Conservation (phyloP, 2,888 invertebrate genomes). For the Allacma fusca region DNA sequence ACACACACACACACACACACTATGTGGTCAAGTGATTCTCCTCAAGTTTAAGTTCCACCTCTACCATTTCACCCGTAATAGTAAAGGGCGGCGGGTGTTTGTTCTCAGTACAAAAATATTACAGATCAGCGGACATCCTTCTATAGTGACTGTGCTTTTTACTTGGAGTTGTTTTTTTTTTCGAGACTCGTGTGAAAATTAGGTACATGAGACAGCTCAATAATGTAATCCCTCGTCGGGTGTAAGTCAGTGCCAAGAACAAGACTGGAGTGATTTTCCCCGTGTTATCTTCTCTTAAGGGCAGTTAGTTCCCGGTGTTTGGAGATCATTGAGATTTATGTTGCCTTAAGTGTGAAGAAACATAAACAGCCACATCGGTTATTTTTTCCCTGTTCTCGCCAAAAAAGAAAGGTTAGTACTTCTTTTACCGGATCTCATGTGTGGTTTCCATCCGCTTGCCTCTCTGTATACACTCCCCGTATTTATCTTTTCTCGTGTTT, state of each 20-base stretch:
- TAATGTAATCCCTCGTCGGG: constrained; percentile 23
- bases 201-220: background rate
- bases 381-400: constrained; percentile 33
- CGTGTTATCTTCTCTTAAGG: constrained; percentile 39
- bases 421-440: background rate
- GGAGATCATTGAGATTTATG: constrained; percentile 48
- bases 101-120: no score
- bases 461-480: background rate
- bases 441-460: constrained; percentile 13
- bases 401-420: constrained; percentile 36
- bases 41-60: no score
- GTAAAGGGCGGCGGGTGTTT: no score
- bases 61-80: no score
- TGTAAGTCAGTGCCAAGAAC: constrained; percentile 14
- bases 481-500: background rate
- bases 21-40: no score
- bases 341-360: constrained; percentile 45
- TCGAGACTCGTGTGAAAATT: background rate
- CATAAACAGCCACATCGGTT: constrained; percentile 44
- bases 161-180: background rate
- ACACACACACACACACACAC: no score
- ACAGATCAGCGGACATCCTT: no score
- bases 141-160: no score
- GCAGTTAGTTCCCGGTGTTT: constrained; percentile 46
- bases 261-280: constrained; percentile 27